Evolutionary conservation across 2,797 vertebrate species (phyloP).

Genomic region (Pagetopsis macropterus): DNA sequence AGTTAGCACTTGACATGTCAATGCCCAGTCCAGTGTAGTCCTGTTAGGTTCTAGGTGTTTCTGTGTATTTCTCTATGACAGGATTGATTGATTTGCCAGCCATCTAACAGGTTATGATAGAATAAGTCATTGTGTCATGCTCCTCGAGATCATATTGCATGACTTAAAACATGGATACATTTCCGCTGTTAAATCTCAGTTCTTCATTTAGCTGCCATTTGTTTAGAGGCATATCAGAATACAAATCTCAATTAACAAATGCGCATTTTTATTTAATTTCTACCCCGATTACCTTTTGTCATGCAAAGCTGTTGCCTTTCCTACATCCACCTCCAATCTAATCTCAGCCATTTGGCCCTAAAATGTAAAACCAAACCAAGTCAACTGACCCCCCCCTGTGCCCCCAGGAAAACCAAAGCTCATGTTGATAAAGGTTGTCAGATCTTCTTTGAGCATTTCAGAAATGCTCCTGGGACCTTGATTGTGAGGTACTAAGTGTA

Average conservation of each 20-base stretch:
- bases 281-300: slow-evolving; percentile 2
- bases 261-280: neutral
- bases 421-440: slow-evolving; percentile 9
- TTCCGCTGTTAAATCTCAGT: neutral
- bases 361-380: slow-evolving; percentile 32
- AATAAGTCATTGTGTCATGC: neutral
- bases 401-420: neutral
- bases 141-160: neutral
- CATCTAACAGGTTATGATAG: slow-evolving; percentile 36
- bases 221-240: neutral
- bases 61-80: slow-evolving; percentile 64
- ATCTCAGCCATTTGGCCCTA: slow-evolving; percentile 42
- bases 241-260: slow-evolving; percentile 4
- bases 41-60: slow-evolving; percentile 53
- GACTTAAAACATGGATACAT: neutral
- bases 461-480: neutral
- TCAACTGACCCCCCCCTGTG: neutral
- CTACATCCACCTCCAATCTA: slow-evolving; percentile 13
- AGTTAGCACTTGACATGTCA: slow-evolving; percentile 85
- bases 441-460: neutral
- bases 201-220: neutral
- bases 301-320: slow-evolving; percentile 13
- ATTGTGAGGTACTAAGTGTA: neutral
- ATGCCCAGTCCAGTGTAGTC: slow-evolving; percentile 66
- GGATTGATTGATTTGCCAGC: slow-evolving; percentile 43